Base-by-base conservation (phyloP, 2,113 vertebrate genomes). In the Mus pahari region DNA sequence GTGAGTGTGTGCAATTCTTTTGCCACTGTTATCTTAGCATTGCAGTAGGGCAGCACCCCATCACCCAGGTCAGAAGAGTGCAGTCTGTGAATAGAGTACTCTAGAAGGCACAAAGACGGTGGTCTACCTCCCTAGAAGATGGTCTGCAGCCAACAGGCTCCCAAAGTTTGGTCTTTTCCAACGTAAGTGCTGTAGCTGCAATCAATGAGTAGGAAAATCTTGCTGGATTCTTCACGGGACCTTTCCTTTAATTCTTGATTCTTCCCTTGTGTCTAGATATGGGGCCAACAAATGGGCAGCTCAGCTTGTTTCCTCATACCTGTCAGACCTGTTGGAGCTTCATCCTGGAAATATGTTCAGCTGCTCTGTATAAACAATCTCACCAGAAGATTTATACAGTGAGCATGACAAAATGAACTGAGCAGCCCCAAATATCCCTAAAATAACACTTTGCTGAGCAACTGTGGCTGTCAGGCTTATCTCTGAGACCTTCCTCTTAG, bases 361-460 rank as follows among this genome's bases (percentile, higher is more conserved):
- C 39, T 42, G 70, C 66, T 92, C 92, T 71, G 42, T 71, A 89
- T 19, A 77, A 84, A 58, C 74, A 86, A 73, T 36, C 24, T 93
- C 33, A 64, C 26, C n/a, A 82, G 89, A 73, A 39, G 68, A 66
- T 73, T 89, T 86, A 78, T 70, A 36, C 11, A 79, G 16, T 70
- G 19, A 60, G 12, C 22, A 78, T 16, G 28, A 42, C 31, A 48
- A 66, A 84, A 74, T 62, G 71, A 92, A 88, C 4, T 36, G 77
- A 87, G 24, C 4, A 62, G 2, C n/a, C 12, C 50, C 31, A n/a
- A 7, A n/a, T 42, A 82, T 53, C 64, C 64, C 58, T 70, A 94
- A 88, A 94, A 79, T 73, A 81, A 45, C 42, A 14, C 14, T 97
- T 94, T 75, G 58, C 33, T 86, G 50, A 93, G 36, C 42, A 60